A percentile compares a stretch with the other conserved stretches of the same genome.
Evolutionary conservation across 1,140 invertebrate species (phyloP).

Genomic region (Drosophila gunungcola): DNA sequence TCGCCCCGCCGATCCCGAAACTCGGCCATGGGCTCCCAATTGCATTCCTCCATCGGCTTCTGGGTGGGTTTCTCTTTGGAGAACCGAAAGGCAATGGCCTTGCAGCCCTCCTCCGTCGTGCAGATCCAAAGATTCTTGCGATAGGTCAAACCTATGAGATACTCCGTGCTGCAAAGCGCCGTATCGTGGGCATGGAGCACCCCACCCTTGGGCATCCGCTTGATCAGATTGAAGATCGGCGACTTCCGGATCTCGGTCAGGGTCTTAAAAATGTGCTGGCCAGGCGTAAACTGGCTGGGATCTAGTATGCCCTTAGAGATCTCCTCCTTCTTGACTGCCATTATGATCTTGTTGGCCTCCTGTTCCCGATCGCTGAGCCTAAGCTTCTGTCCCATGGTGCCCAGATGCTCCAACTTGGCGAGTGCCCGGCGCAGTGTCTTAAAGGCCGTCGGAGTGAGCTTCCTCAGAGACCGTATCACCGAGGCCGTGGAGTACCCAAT

Average conservation of each 20-base stretch:
- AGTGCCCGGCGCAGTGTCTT: constrained; percentile 23
- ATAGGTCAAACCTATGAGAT: constrained; percentile 68
- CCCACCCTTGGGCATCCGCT: constrained; percentile 90
- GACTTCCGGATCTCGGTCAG: constrained; percentile 87
- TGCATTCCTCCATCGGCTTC: constrained; percentile 61
- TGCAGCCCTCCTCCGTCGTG: constrained; percentile 32
- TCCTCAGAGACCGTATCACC: constrained; percentile 31
- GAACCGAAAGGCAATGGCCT: constrained; percentile 83
- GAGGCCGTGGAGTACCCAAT: constrained; percentile 19
- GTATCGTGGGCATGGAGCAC: constrained; percentile 90
- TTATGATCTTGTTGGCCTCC: constrained; percentile 53
- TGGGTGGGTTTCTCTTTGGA: constrained; percentile 71
- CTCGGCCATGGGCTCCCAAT: constrained; percentile 87
- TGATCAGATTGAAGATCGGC: constrained; percentile 88
- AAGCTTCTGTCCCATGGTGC: constrained; percentile 21
- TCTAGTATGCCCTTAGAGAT: constrained; percentile 41
- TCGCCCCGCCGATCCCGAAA: constrained; percentile 80
- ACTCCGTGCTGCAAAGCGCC: constrained; percentile 88
- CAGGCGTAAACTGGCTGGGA: constrained; percentile 36
- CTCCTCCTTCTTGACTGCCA: constrained; percentile 34
- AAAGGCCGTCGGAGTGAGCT: constrained; percentile 38
- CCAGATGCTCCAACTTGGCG: constrained; percentile 24
- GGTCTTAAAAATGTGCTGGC: constrained; percentile 87
- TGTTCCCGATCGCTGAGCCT: constrained; percentile 39
- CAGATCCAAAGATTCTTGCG: constrained; percentile 68